Conservation (phyloP, 2,113 vertebrate genomes). For the Azemiops feae region DNA sequence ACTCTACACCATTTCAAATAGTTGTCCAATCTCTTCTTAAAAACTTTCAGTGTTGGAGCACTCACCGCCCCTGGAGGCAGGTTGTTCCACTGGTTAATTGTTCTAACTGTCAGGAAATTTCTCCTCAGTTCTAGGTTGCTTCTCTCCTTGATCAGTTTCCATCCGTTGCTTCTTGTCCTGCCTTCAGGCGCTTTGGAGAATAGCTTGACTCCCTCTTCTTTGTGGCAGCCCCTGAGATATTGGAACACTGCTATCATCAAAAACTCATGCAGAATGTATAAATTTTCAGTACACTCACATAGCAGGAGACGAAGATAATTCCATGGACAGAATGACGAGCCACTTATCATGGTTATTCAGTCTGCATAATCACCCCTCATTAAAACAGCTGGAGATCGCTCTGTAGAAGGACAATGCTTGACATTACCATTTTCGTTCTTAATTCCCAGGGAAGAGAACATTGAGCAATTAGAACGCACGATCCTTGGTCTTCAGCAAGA, state of each 20-base stretch:
- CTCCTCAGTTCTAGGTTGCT: too few species aligned
- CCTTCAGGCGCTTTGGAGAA: neutral
- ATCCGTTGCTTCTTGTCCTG: neutral
- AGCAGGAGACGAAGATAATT: neutral
- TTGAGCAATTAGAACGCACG: constrained; percentile 57
- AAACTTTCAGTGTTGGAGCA: too few species aligned
- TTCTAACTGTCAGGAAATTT: too few species aligned
- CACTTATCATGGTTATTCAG: neutral
- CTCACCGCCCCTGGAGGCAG: too few species aligned
- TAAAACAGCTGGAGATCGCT: neutral
- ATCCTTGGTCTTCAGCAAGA: constrained; percentile 55
- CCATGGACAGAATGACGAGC: neutral
- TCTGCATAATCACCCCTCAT: neutral
- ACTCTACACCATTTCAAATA: too few species aligned
- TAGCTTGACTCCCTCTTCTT: neutral
- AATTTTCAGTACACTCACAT: neutral
- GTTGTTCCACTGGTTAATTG: too few species aligned
- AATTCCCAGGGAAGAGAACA: constrained; percentile 41
- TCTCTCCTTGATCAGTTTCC: neutral
- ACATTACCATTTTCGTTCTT: neutral
- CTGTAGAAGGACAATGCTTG: neutral
- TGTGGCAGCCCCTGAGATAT: neutral
- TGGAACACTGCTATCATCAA: neutral
- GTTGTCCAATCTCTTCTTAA: too few species aligned
- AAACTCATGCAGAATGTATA: neutral